Conservation (phyloP, 2,113 vertebrate species). For the Spermophilus dauricus region DNA sequence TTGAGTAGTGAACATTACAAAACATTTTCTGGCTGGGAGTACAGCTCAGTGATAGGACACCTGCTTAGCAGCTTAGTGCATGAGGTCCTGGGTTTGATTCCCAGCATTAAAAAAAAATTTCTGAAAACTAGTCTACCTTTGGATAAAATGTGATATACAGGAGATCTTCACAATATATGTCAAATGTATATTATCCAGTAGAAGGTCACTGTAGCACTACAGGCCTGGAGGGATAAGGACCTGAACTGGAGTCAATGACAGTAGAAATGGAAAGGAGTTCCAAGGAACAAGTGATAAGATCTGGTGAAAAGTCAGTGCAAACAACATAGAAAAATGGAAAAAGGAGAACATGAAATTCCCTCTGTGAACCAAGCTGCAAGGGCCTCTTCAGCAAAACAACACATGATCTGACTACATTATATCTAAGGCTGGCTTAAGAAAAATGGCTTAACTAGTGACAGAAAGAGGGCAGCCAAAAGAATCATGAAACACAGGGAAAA, state of each 20-base stretch:
- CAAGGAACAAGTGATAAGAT: not conserved
- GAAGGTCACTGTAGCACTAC: not conserved
- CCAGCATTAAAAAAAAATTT: not conserved
- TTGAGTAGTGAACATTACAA: not conserved
- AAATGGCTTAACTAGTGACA: not conserved
- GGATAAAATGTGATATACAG: not conserved
- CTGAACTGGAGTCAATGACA: not conserved
- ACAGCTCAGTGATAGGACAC: not conserved
- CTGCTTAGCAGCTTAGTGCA: not conserved
- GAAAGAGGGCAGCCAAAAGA: not conserved
- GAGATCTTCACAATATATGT: not conserved
- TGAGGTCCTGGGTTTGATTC: not conserved
- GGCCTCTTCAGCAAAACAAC: not conserved
- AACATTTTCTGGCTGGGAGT: not conserved
- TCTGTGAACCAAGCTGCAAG: not conserved
- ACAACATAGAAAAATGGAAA: not conserved
- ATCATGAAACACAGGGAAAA: not conserved
- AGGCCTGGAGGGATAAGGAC: not conserved
- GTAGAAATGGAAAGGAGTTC: not conserved
- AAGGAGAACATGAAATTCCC: not conserved
- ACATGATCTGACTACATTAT: not conserved
- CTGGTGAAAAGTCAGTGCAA: constrained; percentile 24
- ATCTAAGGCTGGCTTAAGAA: not conserved
- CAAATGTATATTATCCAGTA: not conserved
- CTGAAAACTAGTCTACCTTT: constrained; percentile 4